Conservation (phyloP, 1,140 invertebrate genomes). For the Solenopsis fugax region DNA sequence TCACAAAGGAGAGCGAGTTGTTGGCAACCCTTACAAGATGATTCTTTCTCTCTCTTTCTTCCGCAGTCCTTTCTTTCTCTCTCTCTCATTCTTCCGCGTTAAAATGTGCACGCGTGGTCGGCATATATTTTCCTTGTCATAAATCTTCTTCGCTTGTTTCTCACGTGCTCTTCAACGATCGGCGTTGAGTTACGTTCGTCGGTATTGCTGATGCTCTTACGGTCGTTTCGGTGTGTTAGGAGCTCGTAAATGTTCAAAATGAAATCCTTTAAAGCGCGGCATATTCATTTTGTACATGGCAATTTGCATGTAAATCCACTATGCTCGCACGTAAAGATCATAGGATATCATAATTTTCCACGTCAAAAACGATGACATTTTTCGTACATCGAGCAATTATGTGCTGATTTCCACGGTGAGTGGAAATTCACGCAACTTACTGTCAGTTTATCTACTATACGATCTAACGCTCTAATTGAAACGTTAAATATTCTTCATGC, state of each 20-base stretch:
- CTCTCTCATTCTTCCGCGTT: slow-evolving; percentile 72
- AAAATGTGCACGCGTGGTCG: slow-evolving; percentile 63
- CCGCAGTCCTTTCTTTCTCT: slow-evolving; percentile 54
- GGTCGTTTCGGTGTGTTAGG: slow-evolving; percentile 65
- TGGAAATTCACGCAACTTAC: not conserved
- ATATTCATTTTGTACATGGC: slow-evolving; percentile 70
- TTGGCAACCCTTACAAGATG: slow-evolving; percentile 70
- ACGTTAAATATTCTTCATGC: not conserved
- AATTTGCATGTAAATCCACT: slow-evolving; percentile 72
- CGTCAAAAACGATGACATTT: not conserved
- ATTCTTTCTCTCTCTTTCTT: slow-evolving; percentile 56
- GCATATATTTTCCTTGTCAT: slow-evolving; percentile 74
- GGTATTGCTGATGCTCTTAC: slow-evolving; percentile 35
- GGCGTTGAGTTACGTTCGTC: slow-evolving; percentile 72
- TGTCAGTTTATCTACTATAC: not conserved
- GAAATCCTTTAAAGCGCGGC: slow-evolving; percentile 73
- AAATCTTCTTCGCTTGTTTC: slow-evolving; percentile 78
- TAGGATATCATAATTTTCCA: slow-evolving; percentile 56
- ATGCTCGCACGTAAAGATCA: slow-evolving; percentile 34
- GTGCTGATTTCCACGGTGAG: slow-evolving; percentile 9
- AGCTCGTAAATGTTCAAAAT: slow-evolving; percentile 75
- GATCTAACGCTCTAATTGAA: not conserved
- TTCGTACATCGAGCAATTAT: not conserved
- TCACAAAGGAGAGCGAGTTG: slow-evolving; percentile 79
- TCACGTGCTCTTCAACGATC: slow-evolving; percentile 76